phyloP scores from a whole-genome alignment of 30 jellyfish, hydroid and myxozoan genomes.

The Mastigias papua region DNA sequence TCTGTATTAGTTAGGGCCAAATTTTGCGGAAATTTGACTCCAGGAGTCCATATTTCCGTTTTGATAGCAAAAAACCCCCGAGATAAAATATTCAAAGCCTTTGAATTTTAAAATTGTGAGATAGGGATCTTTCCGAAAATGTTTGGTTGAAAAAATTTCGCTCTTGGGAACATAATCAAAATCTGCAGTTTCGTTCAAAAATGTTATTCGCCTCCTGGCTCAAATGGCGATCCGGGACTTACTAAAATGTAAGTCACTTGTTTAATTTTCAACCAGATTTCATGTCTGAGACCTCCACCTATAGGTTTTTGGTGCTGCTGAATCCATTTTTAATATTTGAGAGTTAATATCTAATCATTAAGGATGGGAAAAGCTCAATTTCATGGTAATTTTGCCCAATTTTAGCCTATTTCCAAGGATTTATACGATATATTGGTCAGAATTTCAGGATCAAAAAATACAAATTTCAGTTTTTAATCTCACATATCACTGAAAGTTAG shows the following conservation, averaged over 20 bases:
- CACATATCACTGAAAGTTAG: not conserved
- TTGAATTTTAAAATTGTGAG: not conserved
- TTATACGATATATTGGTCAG: not conserved
- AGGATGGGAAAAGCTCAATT: not conserved
- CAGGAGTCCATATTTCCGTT: not conserved
- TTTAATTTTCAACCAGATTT: not conserved
- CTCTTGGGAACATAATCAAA: not conserved
- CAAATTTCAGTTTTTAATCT: not conserved
- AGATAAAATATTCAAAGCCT: not conserved
- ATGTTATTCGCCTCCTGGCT: not conserved
- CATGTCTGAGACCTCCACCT: not conserved
- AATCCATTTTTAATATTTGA: not conserved
- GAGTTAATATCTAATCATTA: not conserved
- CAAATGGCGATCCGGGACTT: not conserved
- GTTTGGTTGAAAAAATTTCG: not conserved
- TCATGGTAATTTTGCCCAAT: not conserved
- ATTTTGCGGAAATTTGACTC: not conserved
- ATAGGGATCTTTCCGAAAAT: not conserved
- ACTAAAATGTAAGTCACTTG: not conserved
- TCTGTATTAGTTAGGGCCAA: not conserved
- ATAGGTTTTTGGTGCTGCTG: not conserved
- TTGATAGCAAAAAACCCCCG: slow-evolving; percentile 17
- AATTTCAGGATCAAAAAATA: not conserved
- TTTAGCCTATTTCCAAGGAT: not conserved
- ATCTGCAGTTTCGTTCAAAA: not conserved